A percentile compares a stretch with the other conserved stretches of the same genome.
phyloP scores from a whole-genome alignment of 1,140 invertebrate genomes.

The Calephelis virginiensis region DNA sequence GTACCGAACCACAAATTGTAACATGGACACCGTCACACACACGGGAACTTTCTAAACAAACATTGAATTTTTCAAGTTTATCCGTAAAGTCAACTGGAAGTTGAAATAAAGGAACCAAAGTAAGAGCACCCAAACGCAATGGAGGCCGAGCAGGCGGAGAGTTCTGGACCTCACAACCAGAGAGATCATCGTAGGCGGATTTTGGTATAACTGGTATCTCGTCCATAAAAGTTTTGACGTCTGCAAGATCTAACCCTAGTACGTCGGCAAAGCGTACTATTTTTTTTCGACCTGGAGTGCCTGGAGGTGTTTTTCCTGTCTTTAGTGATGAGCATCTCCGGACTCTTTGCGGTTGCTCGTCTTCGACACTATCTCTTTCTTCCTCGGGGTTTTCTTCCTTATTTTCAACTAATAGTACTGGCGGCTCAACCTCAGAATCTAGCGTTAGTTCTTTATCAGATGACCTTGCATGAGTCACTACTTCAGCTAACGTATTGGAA shows the following conservation, averaged over 20 bases:
- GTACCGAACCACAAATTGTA: conserved; percentile 90
- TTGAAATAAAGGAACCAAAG: conserved; percentile 86
- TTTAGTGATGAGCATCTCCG: conserved; percentile 92
- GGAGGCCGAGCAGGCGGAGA: conserved; percentile 53
- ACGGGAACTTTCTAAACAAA: conserved; percentile 91
- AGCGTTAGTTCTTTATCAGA: conserved; percentile 55
- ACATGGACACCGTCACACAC: conserved; percentile 85
- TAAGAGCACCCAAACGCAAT: conserved; percentile 73
- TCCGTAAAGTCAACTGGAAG: conserved; percentile 87
- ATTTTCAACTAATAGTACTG: conserved; percentile 50
- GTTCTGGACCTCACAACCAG: conserved; percentile 77
- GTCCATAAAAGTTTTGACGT: conserved; percentile 92
- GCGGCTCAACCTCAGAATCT: conserved; percentile 50
- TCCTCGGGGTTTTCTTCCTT: conserved; percentile 37
- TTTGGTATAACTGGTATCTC: conserved; percentile 93
- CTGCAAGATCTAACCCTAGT: conserved; percentile 93
- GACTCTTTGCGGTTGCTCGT: conserved; percentile 81
- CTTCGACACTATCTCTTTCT: conserved; percentile 57
- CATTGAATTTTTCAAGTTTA: conserved; percentile 89
- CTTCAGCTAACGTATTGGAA: conserved; percentile 42
- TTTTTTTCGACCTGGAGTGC: conserved; percentile 93
- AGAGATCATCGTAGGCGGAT: conserved; percentile 88
- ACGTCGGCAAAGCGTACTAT: conserved; percentile 97
- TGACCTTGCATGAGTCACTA: conserved; percentile 52
- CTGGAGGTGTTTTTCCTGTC: conserved; percentile 93